Conservation (phyloP, 2,888 invertebrate genomes). For the Mesorhabditis spiculigera region DNA sequence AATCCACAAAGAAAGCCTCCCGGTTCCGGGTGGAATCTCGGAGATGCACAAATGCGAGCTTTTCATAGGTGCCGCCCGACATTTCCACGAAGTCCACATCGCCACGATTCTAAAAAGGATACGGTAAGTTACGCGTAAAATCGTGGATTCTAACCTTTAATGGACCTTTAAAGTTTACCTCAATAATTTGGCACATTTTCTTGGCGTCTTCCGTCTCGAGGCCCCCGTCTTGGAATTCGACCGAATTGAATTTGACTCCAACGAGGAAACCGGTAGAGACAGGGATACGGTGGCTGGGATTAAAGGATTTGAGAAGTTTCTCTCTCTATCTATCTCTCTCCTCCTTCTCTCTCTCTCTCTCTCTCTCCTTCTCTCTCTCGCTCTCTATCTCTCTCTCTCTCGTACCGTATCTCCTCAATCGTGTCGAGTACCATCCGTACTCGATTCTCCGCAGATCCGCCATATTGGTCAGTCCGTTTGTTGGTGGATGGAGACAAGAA, state of each 20-base stretch:
- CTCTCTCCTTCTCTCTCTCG: neutral
- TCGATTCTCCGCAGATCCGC: slow-evolving; percentile 38
- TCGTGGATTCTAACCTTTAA: too few species aligned
- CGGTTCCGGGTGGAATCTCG: slow-evolving; percentile 41
- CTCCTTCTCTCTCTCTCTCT: too few species aligned
- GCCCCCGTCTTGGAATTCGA: slow-evolving; percentile 44
- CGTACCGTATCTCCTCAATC: slow-evolving; percentile 34
- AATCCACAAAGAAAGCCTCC: slow-evolving; percentile 45
- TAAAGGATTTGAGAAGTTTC: neutral
- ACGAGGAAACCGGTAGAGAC: slow-evolving; percentile 34
- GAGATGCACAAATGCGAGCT: slow-evolving; percentile 29
- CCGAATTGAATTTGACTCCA: slow-evolving; percentile 46
- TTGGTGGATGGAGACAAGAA: slow-evolving; percentile 47
- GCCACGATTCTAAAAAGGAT: slow-evolving; percentile 24
- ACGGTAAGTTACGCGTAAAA: too few species aligned
- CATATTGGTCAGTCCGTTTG: slow-evolving; percentile 45
- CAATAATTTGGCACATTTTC: slow-evolving; percentile 22
- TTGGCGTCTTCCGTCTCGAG: slow-evolving; percentile 32
- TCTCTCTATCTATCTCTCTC: too few species aligned
- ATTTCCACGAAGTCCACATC: slow-evolving; percentile 44
- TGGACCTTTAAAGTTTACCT: neutral
- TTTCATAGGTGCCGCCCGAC: slow-evolving; percentile 48
- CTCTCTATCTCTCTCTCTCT: too few species aligned
- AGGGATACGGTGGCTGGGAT: slow-evolving; percentile 21
- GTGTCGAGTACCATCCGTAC: slow-evolving; percentile 41